Conservation (phyloP, 2,113 vertebrate species). For the Tragelaphus imberbis region DNA sequence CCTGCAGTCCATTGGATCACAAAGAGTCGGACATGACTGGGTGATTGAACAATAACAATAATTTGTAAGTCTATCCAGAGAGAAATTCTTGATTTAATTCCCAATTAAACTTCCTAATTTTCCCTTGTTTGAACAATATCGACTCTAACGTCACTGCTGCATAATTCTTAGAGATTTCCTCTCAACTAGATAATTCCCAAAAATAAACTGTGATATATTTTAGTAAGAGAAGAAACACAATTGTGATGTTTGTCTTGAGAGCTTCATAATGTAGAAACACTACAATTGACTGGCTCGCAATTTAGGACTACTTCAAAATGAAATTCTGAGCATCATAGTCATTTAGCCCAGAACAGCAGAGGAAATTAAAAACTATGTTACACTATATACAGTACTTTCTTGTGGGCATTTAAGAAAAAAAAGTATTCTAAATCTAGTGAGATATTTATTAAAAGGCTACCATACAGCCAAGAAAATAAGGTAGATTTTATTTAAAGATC, state of each 20-base stretch:
- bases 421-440: background rate
- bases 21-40: background rate
- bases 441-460: background rate
- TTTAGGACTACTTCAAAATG: conserved; percentile 68
- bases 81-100: conserved; percentile 56
- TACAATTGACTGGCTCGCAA: conserved; percentile 76
- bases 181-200: conserved; percentile 75
- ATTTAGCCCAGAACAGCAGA: conserved; percentile 14
- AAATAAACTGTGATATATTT: conserved; percentile 67
- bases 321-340: conserved; percentile 51
- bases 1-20: background rate
- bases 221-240: conserved; percentile 75
- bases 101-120: background rate
- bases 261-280: conserved; percentile 74
- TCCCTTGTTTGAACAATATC: background rate
- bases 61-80: conserved; percentile 50
- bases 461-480: background rate
- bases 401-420: background rate
- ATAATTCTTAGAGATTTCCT: conserved; percentile 32
- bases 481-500: background rate
- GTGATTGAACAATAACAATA: background rate
- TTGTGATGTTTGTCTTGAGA: conserved; percentile 78
- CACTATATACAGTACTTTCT: background rate
- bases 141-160: background rate
- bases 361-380: conserved; percentile 48